Percentiles rank a stretch among this genome's conserved stretches.
These are phyloP conservation scores for Glareola pratincola DNA, from an alignment of 2,113 vertebrate species.

Conservation along the genomic window DNA sequence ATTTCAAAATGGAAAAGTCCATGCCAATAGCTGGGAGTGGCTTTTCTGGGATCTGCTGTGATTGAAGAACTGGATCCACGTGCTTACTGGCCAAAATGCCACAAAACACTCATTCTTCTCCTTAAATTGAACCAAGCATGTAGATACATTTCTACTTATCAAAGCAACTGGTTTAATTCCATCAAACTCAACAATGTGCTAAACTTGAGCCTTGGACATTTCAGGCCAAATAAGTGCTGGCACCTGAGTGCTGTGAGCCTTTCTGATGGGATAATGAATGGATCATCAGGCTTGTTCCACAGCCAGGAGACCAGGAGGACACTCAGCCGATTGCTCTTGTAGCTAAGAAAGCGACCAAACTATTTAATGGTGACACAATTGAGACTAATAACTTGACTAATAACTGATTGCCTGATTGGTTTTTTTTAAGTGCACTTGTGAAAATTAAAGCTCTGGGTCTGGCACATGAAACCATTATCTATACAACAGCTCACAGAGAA, in stretches of 20 bases:
- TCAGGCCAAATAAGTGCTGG: background rate
- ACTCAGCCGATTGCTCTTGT: background rate
- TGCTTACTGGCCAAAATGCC: background rate
- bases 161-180: background rate
- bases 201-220: background rate
- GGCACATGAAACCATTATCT: slow-evolving; percentile 45
- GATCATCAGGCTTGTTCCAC: background rate
- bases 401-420: slow-evolving; percentile 43
- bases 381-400: slow-evolving; percentile 49
- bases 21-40: background rate
- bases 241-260: background rate
- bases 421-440: slow-evolving; percentile 59
- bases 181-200: background rate
- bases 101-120: background rate
- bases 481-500: slow-evolving; percentile 16
- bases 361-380: slow-evolving; percentile 22
- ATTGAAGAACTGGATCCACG: background rate
- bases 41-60: background rate
- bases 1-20: slow-evolving; percentile 26
- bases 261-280: background rate
- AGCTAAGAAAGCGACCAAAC: slow-evolving; percentile 7
- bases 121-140: background rate
- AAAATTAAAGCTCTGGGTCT: slow-evolving; percentile 57
- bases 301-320: background rate
- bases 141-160: background rate